phyloP scores from a whole-genome alignment of 2,113 vertebrate genomes.

The Dicaeum eximium region DNA sequence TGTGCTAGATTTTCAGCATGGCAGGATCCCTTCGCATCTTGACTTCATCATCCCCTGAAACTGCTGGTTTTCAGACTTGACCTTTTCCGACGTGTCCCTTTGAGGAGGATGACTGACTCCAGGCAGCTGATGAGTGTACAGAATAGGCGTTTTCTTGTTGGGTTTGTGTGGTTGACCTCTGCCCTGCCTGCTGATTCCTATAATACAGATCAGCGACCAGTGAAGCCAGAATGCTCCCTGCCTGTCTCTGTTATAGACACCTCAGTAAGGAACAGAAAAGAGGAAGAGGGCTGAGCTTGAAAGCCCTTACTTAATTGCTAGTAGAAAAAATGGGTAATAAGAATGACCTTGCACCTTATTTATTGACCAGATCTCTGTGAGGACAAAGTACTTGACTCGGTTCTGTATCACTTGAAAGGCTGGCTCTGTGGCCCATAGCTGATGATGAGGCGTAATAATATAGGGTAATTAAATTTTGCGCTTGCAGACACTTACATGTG shows the following conservation, averaged over 20 bases:
- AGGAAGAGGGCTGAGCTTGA: background rate
- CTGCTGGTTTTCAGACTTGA: constrained; percentile 64
- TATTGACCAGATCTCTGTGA: constrained; percentile 43
- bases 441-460: constrained; percentile 6
- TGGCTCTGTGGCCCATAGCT: constrained; percentile 13
- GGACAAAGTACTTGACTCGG: constrained; percentile 60
- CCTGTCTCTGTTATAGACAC: constrained; percentile 54
- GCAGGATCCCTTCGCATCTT: background rate
- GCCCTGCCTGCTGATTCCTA: constrained; percentile 53
- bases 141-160: constrained; percentile 49
- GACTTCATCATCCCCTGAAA: constrained; percentile 9
- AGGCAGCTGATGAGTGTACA: constrained; percentile 14
- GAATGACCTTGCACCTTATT: constrained; percentile 60
- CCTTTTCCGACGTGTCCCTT: constrained; percentile 43
- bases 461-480: constrained; percentile 45
- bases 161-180: constrained; percentile 51
- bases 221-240: constrained; percentile 20
- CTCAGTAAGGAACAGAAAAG: constrained; percentile 8
- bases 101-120: constrained; percentile 47
- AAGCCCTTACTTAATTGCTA: constrained; percentile 50
- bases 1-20: background rate
- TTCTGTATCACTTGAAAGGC: constrained; percentile 51
- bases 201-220: constrained; percentile 54
- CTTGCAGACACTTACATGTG: background rate
- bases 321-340: constrained; percentile 41